Evolutionary conservation across 2,797 vertebrate genomes (phyloP).

Genomic region (Columba guinea): DNA sequence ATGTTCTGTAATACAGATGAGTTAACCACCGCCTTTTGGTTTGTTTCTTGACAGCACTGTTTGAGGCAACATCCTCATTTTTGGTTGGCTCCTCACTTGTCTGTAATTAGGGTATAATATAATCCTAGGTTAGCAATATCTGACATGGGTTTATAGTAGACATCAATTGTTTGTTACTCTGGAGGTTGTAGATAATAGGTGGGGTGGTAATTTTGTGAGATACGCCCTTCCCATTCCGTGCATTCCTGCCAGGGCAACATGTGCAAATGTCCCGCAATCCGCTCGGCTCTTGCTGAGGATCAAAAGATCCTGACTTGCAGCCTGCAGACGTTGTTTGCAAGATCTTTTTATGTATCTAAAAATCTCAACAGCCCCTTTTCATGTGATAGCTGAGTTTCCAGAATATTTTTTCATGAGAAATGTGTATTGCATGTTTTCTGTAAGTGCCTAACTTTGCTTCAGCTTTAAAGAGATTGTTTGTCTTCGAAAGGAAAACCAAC

Average conservation of each 20-base stretch:
- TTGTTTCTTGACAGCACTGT: background rate
- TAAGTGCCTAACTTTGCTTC: background rate
- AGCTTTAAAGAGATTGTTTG: background rate
- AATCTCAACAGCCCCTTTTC: background rate
- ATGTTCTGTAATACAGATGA: background rate
- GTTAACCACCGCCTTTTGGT: background rate
- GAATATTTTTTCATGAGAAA: background rate
- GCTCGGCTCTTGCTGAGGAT: background rate
- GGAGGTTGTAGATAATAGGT: background rate
- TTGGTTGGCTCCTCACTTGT: background rate
- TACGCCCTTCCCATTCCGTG: background rate
- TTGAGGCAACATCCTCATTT: background rate
- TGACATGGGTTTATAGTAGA: background rate
- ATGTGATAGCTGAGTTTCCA: background rate
- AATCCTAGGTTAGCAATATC: background rate
- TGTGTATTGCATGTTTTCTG: background rate
- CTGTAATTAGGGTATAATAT: background rate
- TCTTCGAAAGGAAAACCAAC: background rate
- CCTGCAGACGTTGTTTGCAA: background rate
- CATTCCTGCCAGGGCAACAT: background rate
- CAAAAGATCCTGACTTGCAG: constrained; percentile 18
- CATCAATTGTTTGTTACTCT: background rate
- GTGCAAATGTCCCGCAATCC: background rate
- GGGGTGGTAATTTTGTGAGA: background rate
- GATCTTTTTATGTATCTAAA: background rate